phyloP scores from a whole-genome alignment of 2,888 invertebrate species.

The Diadegma fenestrale region DNA sequence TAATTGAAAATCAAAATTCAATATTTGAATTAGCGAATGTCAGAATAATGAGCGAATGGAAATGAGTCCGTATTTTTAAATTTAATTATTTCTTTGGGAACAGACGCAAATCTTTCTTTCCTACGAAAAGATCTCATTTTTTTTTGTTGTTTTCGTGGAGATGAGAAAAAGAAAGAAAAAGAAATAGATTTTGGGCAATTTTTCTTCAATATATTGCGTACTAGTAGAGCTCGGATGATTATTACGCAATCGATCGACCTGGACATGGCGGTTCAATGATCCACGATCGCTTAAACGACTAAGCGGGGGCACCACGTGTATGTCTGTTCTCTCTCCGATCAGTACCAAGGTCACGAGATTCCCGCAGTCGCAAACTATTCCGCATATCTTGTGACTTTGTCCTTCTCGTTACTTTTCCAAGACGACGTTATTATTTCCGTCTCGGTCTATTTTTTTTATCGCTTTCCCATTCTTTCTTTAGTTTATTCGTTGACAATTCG shows the following conservation, averaged over 20 bases:
- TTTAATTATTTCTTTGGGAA: not conserved
- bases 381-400: constrained; percentile 10
- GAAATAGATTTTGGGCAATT: not conserved
- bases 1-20: no score
- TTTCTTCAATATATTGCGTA: not conserved
- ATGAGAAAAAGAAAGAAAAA: not conserved
- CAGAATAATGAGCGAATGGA: no score
- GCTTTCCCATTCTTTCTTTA: not conserved
- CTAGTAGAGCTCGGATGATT: constrained; percentile 37
- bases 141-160: not conserved
- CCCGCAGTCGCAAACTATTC: constrained; percentile 38
- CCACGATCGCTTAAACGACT: constrained; percentile 47
- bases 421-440: constrained; percentile 1
- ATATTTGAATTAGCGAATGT: no score
- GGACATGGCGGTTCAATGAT: constrained; percentile 62
- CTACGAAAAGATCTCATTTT: not conserved
- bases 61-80: not conserved
- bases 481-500: constrained; percentile 28
- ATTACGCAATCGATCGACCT: constrained; percentile 59
- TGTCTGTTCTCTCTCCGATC: constrained; percentile 43
- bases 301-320: constrained; percentile 45
- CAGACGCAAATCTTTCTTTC: not conserved
- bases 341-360: constrained; percentile 56
- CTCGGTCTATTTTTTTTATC: not conserved
- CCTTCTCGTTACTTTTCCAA: not conserved